Base-by-base conservation (phyloP, 2,888 invertebrate species). In the Polydrusus tereticollis region DNA sequence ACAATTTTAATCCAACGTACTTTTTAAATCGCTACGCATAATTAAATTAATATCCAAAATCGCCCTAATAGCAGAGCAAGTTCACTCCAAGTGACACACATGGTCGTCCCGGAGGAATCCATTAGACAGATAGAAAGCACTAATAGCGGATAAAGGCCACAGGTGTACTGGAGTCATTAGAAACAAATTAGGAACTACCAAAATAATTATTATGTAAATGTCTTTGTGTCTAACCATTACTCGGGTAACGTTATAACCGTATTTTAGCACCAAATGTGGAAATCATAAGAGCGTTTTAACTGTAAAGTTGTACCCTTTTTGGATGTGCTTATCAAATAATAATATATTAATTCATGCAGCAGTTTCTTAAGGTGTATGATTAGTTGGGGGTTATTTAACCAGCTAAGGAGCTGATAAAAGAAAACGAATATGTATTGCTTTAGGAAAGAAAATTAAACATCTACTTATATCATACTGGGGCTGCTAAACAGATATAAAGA, bases 151-250 rank as follows among this genome's bases (percentile, higher is more conserved):
- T 65, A 45, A 36, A 41, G 52, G 60, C 26, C 57, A 38, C 65
- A 47, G 50, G 70, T 65, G 59, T 59, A 55, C 29, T 14, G 29
- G 29, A 55, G 64, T 60, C 73, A 73, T 73, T 73, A 69, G 65
- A 73, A 69, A 65, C 73, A 64, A 69, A 73, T 73, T 73, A 47
- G 63, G 36, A 63, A 63, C 63, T 63, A 73, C 73, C 69, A 57
- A 65, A 73, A 73, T 65, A 73, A 73, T 69, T 69, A 73, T 65
- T 73, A 73, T 73, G 73, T 58, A 73, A 73, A 73, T 66, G 59
- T 55, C 65, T 66, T 52, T 57, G 62, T 41, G 36, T 55, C 52
- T 65, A 55, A 36, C 57, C 23, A 26, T 26, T 55, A 38, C 60
- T 26, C 16, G 29, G 26, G 29, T 10, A 8, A 8, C 12, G 33